Percentiles rank a stretch among this genome's conserved stretches.
Evolutionary conservation across 2,888 invertebrate species (phyloP).

Genomic region (Chesias legatella): DNA sequence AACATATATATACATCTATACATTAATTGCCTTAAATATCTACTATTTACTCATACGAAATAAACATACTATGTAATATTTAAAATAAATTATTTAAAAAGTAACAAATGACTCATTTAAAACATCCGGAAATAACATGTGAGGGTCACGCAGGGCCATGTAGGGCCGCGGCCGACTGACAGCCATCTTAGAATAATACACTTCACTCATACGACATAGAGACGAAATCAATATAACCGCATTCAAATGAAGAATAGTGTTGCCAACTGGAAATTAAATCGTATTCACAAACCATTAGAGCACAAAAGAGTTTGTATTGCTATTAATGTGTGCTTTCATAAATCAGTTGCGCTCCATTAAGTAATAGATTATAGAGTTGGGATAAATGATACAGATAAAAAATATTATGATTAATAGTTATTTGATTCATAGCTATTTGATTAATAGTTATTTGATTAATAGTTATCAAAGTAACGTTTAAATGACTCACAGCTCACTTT

Average conservation of each 20-base stretch:
- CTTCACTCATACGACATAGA: background rate
- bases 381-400: conserved; percentile 14
- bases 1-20: too few species aligned
- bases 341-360: conserved; percentile 23
- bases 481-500: too few species aligned
- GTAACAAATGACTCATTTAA: conserved; percentile 5
- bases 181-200: background rate
- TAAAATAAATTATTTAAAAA: background rate
- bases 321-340: conserved; percentile 13
- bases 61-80: too few species aligned
- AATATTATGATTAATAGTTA: conserved; percentile 3
- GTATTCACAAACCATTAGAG: background rate
- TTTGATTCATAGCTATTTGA: background rate
- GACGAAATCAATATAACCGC: background rate
- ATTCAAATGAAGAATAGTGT: background rate
- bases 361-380: conserved; percentile 12
- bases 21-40: too few species aligned
- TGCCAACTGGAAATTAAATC: background rate
- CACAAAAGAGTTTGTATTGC: background rate
- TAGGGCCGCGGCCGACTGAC: background rate
- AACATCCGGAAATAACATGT: conserved; percentile 9
- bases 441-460: too few species aligned
- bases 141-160: background rate
- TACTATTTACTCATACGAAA: too few species aligned
- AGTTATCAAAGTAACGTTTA: too few species aligned